A percentile compares a stretch with the other conserved stretches of the same genome.
These are phyloP conservation scores for Bombylius discolor DNA, from an alignment of 2,888 invertebrate genomes.

Conservation along the genomic window DNA sequence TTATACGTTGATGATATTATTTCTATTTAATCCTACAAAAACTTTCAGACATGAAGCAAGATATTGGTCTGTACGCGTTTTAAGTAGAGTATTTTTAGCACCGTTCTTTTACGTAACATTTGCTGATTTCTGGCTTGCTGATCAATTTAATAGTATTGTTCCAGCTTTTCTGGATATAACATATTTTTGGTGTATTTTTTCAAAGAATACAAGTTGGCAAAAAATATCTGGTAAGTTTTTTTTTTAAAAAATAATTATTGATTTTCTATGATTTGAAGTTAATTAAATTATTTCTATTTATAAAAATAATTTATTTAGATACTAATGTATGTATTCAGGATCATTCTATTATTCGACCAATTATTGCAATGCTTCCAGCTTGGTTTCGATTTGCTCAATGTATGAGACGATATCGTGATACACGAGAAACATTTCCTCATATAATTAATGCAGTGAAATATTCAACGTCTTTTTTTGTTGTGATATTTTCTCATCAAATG, in stretches of 20 bases:
- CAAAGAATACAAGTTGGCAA: slow-evolving; percentile 45
- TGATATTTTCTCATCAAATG: slow-evolving; percentile 49
- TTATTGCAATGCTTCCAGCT: slow-evolving; percentile 68
- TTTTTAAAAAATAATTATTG: background rate
- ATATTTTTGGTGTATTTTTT: slow-evolving; percentile 65
- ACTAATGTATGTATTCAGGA: slow-evolving; percentile 41
- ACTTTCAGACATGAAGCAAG: slow-evolving; percentile 63
- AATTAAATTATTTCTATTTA: background rate
- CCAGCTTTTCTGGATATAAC: slow-evolving; percentile 66
- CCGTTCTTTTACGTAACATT: slow-evolving; percentile 69
- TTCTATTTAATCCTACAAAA: slow-evolving; percentile 62
- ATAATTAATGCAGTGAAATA: slow-evolving; percentile 81
- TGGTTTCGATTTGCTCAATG: slow-evolving; percentile 81
- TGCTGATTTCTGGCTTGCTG: slow-evolving; percentile 78
- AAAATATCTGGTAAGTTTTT: slow-evolving; percentile 29
- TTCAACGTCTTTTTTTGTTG: slow-evolving; percentile 76
- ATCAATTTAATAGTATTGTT: slow-evolving; percentile 67
- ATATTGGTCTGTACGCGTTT: slow-evolving; percentile 50
- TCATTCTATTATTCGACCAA: slow-evolving; percentile 41
- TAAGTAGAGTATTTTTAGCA: slow-evolving; percentile 52
- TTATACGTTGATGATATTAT: slow-evolving; percentile 50
- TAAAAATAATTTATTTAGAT: slow-evolving; percentile 5
- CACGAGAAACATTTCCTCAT: slow-evolving; percentile 65
- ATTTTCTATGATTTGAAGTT: slow-evolving; percentile 2
- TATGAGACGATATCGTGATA: slow-evolving; percentile 66